Evolutionary conservation across 2,797 vertebrate species (phyloP), one percentile per base, ranked within the genome.

Genomic region (Meriones psammophilus): DNA sequence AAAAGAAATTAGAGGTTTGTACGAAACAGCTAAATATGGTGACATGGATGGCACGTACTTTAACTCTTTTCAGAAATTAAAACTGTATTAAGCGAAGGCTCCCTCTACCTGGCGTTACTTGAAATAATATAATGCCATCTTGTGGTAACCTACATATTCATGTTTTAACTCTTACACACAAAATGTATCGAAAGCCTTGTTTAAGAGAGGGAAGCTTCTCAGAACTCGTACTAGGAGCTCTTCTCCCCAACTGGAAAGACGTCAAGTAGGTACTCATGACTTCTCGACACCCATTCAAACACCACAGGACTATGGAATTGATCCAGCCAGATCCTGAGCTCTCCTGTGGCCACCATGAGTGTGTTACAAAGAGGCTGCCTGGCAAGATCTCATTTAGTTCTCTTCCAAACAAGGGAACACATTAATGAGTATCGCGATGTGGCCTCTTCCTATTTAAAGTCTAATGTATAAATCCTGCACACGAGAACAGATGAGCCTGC

Each of bases 41-140:
- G 60, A 71, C 50, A 68, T 10, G 62, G 93, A 91, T 91, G 56
- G 30, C 42, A 86, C 7, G 5, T 36, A 88, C 54, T 96, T 62
- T 88, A 81, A 88, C 22, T 33, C 79, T 62, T 77, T 76, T 86
- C 30, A 50, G 60, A 95, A 85, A 80, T 58, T 81, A 18, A 92
- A 96, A 74, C 91, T 77, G 66, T 73, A 84, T 42, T 91, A 56
- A 88, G 91, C 76, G n/a, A 87, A 91, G 87, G 71, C 56, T 93
- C 83, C 74, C 36, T 64, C 89, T 81, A 66, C 14, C 92, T 64
- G 74, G 56, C 20, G 33, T 71, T 86, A 69, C 85, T 90, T 88
- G 84, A 96, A 96, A 97, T 95, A 66, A 89, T 89, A 95, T 96
- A 90, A 96, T 39, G 97, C 97, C 97, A 98, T 88, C 98, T 98